Percentiles rank a stretch among this genome's conserved stretches.
Evolutionary conservation across 1,140 invertebrate species (phyloP).

Genomic region (Drosophila burlai): DNA sequence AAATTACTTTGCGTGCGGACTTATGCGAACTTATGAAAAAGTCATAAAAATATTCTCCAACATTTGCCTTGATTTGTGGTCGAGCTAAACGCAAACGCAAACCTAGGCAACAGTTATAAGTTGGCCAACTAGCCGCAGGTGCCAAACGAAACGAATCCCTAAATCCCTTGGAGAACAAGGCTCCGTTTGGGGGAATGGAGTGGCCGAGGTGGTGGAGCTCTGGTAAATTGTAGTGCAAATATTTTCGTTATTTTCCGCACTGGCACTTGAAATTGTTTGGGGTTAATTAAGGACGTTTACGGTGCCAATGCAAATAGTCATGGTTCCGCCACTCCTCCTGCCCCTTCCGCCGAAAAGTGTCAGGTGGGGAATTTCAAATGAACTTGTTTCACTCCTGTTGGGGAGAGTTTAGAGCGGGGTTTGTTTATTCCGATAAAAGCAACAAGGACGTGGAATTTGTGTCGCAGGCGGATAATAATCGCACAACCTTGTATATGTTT

Average conservation of each 20-base stretch:
- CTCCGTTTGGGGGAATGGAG: slow-evolving; percentile 7
- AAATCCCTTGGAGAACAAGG: slow-evolving; percentile 40
- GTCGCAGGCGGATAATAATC: slow-evolving; percentile 1
- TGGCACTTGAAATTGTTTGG: slow-evolving; percentile 50
- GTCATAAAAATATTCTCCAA: slow-evolving; percentile 64
- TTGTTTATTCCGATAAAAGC: slow-evolving; percentile 29
- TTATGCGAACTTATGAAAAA: slow-evolving; percentile 69
- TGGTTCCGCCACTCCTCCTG: not conserved
- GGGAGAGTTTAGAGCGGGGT: slow-evolving; percentile 24
- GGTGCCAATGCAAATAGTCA: slow-evolving; percentile 35
- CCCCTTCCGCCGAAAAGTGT: not conserved
- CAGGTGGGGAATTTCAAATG: slow-evolving; percentile 36
- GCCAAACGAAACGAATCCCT: slow-evolving; percentile 33
- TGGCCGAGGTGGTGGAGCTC: no score
- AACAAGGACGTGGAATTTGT: slow-evolving; percentile 9
- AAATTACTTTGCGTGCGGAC: slow-evolving; percentile 76
- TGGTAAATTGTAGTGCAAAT: slow-evolving; percentile 51
- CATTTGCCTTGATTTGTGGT: slow-evolving; percentile 70
- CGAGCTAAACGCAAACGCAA: slow-evolving; percentile 65
- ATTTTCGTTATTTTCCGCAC: slow-evolving; percentile 47
- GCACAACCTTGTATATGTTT: not conserved
- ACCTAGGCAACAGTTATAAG: slow-evolving; percentile 46
- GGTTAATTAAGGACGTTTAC: slow-evolving; percentile 53
- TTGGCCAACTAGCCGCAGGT: slow-evolving; percentile 50
- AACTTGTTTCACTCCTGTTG: slow-evolving; percentile 40